Conservation (phyloP, 2,888 invertebrate genomes). For the Scrobipalpa atriplicella region DNA sequence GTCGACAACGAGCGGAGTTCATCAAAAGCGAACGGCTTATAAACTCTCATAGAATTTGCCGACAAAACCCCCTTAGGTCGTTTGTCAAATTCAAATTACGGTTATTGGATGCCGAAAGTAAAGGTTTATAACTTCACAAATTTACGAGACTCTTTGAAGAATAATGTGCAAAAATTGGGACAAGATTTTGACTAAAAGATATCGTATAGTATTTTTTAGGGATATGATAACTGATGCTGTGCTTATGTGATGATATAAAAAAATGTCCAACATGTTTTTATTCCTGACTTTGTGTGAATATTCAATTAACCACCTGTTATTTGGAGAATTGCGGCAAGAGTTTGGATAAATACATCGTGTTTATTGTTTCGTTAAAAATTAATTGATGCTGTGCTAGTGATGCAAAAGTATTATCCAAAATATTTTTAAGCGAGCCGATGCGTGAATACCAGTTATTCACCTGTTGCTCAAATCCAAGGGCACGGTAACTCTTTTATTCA, state of each 20-base stretch:
- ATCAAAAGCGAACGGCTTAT: slow-evolving; percentile 24
- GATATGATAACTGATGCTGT: neutral
- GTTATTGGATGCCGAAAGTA: slow-evolving; percentile 28
- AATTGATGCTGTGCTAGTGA: neutral
- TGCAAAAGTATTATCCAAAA: neutral
- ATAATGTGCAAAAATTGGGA: slow-evolving; percentile 11
- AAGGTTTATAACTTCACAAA: slow-evolving; percentile 24
- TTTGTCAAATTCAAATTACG: slow-evolving; percentile 30
- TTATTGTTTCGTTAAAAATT: neutral
- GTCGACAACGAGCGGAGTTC: slow-evolving; percentile 24
- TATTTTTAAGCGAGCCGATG: neutral
- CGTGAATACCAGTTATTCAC: slow-evolving; percentile 31
- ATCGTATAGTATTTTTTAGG: neutral
- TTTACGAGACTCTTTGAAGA: slow-evolving; percentile 17
- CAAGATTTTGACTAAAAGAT: slow-evolving; percentile 11
- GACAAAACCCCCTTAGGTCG: slow-evolving; percentile 27
- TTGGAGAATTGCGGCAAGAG: neutral
- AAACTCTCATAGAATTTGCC: slow-evolving; percentile 27
- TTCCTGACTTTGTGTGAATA: slow-evolving; percentile 3
- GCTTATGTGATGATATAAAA: neutral
- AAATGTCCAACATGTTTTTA: neutral
- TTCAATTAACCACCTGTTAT: slow-evolving; percentile 46
- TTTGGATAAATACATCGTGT: neutral
- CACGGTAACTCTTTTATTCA: slow-evolving; percentile 56
- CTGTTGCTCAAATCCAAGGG: slow-evolving; percentile 51